Conservation (phyloP, 2,113 vertebrate species). For the Calidris pygmaea region DNA sequence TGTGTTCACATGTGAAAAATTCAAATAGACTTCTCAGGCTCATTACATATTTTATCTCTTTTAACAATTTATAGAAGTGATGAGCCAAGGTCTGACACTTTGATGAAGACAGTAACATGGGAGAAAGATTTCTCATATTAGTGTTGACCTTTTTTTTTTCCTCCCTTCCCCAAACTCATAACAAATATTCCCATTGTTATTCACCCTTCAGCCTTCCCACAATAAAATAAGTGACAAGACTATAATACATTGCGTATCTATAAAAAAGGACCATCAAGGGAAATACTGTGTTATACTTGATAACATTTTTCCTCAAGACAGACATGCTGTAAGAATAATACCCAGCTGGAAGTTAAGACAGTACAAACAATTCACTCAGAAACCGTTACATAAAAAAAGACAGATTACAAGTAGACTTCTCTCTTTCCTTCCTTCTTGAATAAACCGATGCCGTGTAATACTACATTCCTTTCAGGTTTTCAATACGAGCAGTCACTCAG, state of each 20-base stretch:
- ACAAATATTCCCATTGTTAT: background rate
- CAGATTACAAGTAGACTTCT: background rate
- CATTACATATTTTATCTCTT: background rate
- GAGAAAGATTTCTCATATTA: background rate
- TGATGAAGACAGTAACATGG: background rate
- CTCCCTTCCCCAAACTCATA: background rate
- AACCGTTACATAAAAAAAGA: background rate
- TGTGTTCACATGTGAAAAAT: background rate
- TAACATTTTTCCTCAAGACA: background rate
- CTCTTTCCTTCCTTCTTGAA: background rate
- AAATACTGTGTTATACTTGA: background rate
- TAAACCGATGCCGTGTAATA: background rate
- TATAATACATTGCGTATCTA: background rate
- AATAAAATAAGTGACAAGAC: background rate
- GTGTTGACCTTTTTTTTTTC: background rate
- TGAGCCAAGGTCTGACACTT: background rate
- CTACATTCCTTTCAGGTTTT: background rate
- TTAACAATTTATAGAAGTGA: background rate
- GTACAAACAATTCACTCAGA: background rate
- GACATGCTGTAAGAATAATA: background rate
- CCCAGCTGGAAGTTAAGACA: background rate
- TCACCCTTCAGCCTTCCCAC: background rate
- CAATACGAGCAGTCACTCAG: background rate
- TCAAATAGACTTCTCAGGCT: background rate
- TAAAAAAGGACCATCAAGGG: background rate